phyloP scores from a whole-genome alignment of 2,797 vertebrate species.

The Rhyacichthys aspro region DNA sequence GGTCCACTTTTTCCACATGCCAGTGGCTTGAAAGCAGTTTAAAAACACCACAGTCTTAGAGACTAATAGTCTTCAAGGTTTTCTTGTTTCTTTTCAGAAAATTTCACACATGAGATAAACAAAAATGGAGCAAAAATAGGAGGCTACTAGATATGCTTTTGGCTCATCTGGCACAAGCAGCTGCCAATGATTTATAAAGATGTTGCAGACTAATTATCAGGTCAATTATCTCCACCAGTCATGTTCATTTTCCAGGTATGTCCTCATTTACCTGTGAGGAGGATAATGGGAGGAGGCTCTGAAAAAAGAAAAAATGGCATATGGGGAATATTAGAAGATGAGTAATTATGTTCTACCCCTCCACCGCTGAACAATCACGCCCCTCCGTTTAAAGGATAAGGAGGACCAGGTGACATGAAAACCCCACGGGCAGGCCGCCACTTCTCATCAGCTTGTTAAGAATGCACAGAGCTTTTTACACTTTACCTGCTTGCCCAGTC shows the following conservation, averaged over 20 bases:
- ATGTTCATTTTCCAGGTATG: constrained; percentile 73
- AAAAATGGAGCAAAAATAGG: constrained; percentile 45
- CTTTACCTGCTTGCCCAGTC: constrained; percentile 63
- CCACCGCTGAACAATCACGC: background rate
- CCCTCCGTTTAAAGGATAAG: constrained; percentile 43
- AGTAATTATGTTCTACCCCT: constrained; percentile 65
- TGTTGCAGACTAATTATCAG: constrained; percentile 67
- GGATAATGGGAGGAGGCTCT: constrained; percentile 19
- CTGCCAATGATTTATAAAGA: constrained; percentile 66
- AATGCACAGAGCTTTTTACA: constrained; percentile 47
- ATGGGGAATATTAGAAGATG: constrained; percentile 61
- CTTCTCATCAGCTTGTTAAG: constrained; percentile 62
- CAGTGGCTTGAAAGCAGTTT: constrained; percentile 73
- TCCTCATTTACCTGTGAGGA: constrained; percentile 65
- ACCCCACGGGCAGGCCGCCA: constrained; percentile 33
- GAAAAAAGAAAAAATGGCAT: constrained; percentile 41
- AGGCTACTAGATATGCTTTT: constrained; percentile 29
- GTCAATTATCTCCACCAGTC: constrained; percentile 69
- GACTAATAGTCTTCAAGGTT: constrained; percentile 67
- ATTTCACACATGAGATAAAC: constrained; percentile 52
- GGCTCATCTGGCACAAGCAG: constrained; percentile 31
- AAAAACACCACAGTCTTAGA: constrained; percentile 52
- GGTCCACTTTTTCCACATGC: constrained; percentile 71
- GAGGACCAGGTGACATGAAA: constrained; percentile 51
- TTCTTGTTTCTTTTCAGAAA: constrained; percentile 61